Evolutionary conservation across 2,888 invertebrate species (phyloP).

Genomic region (Portevinia maculata): DNA sequence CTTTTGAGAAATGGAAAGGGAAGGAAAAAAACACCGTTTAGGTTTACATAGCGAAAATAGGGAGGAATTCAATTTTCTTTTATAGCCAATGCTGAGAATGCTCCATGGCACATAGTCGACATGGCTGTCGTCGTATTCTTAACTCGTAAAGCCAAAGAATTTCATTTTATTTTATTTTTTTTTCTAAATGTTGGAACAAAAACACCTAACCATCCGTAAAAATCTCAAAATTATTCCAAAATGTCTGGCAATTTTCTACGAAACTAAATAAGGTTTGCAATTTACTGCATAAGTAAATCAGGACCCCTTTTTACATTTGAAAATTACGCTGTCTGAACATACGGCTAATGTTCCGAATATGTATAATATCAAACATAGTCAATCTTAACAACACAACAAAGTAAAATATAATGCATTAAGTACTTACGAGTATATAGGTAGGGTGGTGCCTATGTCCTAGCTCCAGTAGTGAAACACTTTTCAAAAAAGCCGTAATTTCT

Average conservation of each 20-base stretch:
- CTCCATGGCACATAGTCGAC: slow-evolving; percentile 30
- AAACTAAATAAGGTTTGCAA: slow-evolving; percentile 56
- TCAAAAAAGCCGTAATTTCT: too few relatives aligned
- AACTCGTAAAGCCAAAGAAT: slow-evolving; percentile 30
- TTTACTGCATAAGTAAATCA: slow-evolving; percentile 21
- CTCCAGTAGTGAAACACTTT: too few relatives aligned
- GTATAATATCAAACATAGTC: too few relatives aligned
- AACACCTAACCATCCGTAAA: slow-evolving; percentile 31
- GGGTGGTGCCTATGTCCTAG: too few relatives aligned
- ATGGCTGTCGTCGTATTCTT: slow-evolving; percentile 30
- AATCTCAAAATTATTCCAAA: slow-evolving; percentile 44
- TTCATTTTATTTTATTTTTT: slow-evolving; percentile 17
- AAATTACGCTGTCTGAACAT: slow-evolving; percentile 6
- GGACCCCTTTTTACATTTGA: slow-evolving; percentile 9
- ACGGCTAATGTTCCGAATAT: too few relatives aligned
- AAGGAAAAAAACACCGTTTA: slow-evolving; percentile 9
- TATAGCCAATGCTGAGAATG: slow-evolving; percentile 51
- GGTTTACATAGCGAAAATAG: slow-evolving; percentile 33
- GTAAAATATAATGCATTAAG: too few relatives aligned
- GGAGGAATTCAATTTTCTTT: slow-evolving; percentile 65
- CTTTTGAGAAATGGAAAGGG: slow-evolving; percentile 34
- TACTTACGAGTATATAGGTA: too few relatives aligned
- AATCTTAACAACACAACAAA: too few relatives aligned
- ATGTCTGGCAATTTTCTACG: slow-evolving; percentile 44
- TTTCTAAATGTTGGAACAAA: slow-evolving; percentile 26